Evolutionary conservation across 1,140 invertebrate species (phyloP).

Genomic region (Euglossa dilemma): DNA sequence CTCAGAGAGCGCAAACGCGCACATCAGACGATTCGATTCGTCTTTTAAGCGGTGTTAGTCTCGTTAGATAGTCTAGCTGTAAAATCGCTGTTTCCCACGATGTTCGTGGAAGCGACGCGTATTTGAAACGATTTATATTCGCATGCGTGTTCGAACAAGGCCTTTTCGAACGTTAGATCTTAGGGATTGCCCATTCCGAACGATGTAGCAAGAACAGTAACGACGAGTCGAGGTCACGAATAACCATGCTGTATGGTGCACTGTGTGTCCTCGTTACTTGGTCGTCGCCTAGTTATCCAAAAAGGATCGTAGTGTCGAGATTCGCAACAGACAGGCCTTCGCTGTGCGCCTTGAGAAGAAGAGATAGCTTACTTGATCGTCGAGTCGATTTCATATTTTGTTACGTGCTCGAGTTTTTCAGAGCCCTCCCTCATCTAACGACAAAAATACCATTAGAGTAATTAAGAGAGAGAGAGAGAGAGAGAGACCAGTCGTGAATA

Average conservation of each 20-base stretch:
- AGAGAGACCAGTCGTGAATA: conserved; percentile 6
- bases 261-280: neutral
- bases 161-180: neutral
- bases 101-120: neutral
- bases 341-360: neutral
- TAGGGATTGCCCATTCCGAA: neutral
- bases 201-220: neutral
- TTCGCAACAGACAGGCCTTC: conserved; percentile 21
- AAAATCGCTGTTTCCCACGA: neutral
- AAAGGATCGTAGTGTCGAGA: neutral
- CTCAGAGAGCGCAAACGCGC: neutral
- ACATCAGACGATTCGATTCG: neutral
- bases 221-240: neutral
- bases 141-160: neutral
- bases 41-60: conserved; percentile 1
- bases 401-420: conserved; percentile 17
- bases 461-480: too few species aligned
- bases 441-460: conserved; percentile 5
- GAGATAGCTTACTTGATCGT: neutral
- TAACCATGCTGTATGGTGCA: neutral
- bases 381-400: conserved; percentile 25
- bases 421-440: neutral
- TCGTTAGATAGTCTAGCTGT: conserved; percentile 12
- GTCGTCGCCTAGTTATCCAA: neutral
- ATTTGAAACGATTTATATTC: neutral